Evolutionary conservation across 92 coral and sea anemone genomes (phyloP).

Genomic region (Epizoanthus stellaris): DNA sequence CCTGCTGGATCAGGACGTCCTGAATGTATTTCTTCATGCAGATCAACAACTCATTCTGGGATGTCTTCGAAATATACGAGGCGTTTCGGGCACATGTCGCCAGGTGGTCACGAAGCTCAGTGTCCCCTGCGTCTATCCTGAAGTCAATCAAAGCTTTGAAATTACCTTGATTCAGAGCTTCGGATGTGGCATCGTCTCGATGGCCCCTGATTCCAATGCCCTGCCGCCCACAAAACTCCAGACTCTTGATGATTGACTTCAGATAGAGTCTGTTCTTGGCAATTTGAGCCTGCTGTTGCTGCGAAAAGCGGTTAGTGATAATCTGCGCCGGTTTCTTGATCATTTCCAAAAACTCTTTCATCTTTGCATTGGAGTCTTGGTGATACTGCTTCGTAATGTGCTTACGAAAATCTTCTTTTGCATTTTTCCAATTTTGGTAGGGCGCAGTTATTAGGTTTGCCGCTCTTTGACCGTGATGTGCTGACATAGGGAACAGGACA

Average conservation of each 20-base stretch:
- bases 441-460: slow-evolving; percentile 17
- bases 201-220: slow-evolving; percentile 60
- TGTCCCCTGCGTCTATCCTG: slow-evolving; percentile 61
- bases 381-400: slow-evolving; percentile 48
- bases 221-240: slow-evolving; percentile 60
- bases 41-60: slow-evolving; percentile 59
- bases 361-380: slow-evolving; percentile 58
- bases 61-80: slow-evolving; percentile 61
- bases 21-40: slow-evolving; percentile 65
- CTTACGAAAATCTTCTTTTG: not conserved
- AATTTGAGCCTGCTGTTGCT: slow-evolving; percentile 48
- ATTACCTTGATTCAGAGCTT: slow-evolving; percentile 55
- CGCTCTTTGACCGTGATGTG: slow-evolving; percentile 55
- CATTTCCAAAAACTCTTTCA: slow-evolving; percentile 44
- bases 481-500: slow-evolving; percentile 57
- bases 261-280: slow-evolving; percentile 54
- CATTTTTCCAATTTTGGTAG: slow-evolving; percentile 59
- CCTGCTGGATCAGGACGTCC: slow-evolving; percentile 52
- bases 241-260: slow-evolving; percentile 53
- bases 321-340: slow-evolving; percentile 29
- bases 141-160: slow-evolving; percentile 53
- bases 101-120: slow-evolving; percentile 56
- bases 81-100: slow-evolving; percentile 52
- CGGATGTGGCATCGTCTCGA: slow-evolving; percentile 51
- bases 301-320: slow-evolving; percentile 51